Conservation (phyloP, 2,113 vertebrate genomes). For the Piliocolobus tephrosceles region DNA sequence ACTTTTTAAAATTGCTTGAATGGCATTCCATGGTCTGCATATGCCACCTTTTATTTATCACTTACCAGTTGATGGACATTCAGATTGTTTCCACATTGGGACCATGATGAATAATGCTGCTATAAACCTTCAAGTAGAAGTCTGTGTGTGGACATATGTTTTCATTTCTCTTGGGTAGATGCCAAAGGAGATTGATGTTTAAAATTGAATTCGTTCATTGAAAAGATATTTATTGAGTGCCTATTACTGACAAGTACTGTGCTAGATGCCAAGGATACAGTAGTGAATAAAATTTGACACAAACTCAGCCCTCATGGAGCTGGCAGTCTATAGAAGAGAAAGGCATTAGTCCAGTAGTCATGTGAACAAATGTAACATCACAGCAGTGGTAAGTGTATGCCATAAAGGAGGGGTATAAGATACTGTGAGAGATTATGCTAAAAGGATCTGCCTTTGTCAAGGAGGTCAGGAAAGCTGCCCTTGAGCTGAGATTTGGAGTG, state of each 20-base stretch:
- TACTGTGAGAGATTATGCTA: neutral
- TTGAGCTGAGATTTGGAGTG: neutral
- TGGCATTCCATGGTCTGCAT: neutral
- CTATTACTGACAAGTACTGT: neutral
- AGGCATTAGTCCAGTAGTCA: neutral
- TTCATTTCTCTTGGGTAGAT: constrained; percentile 35
- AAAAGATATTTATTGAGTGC: neutral
- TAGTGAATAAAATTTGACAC: neutral
- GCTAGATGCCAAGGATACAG: neutral
- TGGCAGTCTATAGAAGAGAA: neutral
- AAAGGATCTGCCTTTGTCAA: constrained; percentile 27
- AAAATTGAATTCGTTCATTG: neutral
- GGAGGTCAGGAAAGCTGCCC: neutral
- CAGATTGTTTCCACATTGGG: neutral
- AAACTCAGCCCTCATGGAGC: neutral
- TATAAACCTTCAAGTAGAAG: neutral
- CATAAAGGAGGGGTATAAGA: neutral
- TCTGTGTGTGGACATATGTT: neutral
- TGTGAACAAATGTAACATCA: neutral
- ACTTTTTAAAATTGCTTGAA: neutral
- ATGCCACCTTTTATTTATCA: constrained; percentile 5
- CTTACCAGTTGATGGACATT: neutral
- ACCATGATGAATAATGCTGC: neutral
- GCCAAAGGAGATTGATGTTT: neutral
- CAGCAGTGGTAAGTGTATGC: neutral